Conservation (phyloP, 1,140 invertebrate species). For the Pogonus chalceus region DNA sequence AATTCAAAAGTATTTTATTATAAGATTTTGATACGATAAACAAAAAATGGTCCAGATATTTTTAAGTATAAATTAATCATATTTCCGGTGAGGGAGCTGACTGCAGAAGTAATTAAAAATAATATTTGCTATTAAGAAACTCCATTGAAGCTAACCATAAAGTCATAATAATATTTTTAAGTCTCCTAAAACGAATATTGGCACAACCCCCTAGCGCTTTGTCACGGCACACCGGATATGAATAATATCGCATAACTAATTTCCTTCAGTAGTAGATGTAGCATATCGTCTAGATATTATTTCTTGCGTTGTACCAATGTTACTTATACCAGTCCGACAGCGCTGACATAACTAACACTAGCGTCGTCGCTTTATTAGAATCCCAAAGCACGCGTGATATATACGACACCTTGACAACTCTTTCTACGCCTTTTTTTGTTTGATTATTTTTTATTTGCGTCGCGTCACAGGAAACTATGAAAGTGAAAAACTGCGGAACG, state of each 20-base stretch:
- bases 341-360: background rate
- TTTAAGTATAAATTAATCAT: too few relatives aligned
- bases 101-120: too few relatives aligned
- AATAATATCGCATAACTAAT: slow-evolving; percentile 6
- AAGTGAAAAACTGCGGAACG: background rate
- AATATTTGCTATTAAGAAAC: too few relatives aligned
- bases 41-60: too few relatives aligned
- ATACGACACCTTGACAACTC: slow-evolving; percentile 4
- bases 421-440: background rate
- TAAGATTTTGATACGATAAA: too few relatives aligned
- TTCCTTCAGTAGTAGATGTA: background rate
- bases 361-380: background rate
- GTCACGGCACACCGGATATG: slow-evolving; percentile 4
- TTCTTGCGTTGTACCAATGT: background rate
- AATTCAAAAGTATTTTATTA: too few relatives aligned
- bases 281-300: background rate
- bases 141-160: too few relatives aligned
- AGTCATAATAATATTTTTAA: too few relatives aligned
- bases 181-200: too few relatives aligned
- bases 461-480: background rate
- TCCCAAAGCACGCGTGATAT: background rate
- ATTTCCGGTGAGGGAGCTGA: too few relatives aligned
- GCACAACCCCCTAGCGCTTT: background rate
- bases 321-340: background rate
- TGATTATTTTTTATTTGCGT: background rate